Evolutionary conservation across 2,113 vertebrate species (phyloP), one percentile per base, ranked within the genome.

Genomic region (Rhynchomys soricoides): DNA sequence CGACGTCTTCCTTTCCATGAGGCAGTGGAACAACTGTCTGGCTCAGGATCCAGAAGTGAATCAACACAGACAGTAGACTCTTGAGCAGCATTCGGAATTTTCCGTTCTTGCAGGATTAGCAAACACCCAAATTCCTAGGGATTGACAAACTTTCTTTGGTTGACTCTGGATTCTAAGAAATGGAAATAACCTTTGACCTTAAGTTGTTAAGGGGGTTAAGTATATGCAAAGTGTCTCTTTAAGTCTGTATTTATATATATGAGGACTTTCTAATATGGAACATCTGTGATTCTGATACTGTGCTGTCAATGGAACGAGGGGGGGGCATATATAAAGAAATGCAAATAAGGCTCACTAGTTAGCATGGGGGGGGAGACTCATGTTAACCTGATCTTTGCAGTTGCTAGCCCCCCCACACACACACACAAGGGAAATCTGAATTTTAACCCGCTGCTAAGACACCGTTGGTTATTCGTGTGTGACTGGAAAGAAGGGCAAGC

Each of bases 121-220:
- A 96, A 96, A 95, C 95, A 97, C 87, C 92, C 91, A 75, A 59
- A 95, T 92, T 94, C 93, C 94, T 89, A 22, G 75, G 29, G 95
- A 81, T 90, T 96, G 95, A 96, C 94, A 92, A 95, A 97, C 96
- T 89, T 93, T 95, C 91, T 97, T 91, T 92, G 97, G 57, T 95
- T 87, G 77, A 96, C 64, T 92, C 75, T 91, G 70, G 90, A 93
- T 95, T 82, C 92, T 71, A 0, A 79, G 97, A 95, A 83, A 52
- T 71, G 62, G 77, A 88, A 90, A 26, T n/a, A 43, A 62, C 22
- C 73, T 96, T 94, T 74, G 78, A 85, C 89, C 78, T 93, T 70
- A 79, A 94, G 50, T 85, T 87, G 82, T 74, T 91, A 85, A 75
- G 90, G 93, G 34, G 40, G 50, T 71, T 71, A 16, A 45, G 71